phyloP scores from a whole-genome alignment of 2,888 invertebrate genomes.

The Prenolepis imparis region DNA sequence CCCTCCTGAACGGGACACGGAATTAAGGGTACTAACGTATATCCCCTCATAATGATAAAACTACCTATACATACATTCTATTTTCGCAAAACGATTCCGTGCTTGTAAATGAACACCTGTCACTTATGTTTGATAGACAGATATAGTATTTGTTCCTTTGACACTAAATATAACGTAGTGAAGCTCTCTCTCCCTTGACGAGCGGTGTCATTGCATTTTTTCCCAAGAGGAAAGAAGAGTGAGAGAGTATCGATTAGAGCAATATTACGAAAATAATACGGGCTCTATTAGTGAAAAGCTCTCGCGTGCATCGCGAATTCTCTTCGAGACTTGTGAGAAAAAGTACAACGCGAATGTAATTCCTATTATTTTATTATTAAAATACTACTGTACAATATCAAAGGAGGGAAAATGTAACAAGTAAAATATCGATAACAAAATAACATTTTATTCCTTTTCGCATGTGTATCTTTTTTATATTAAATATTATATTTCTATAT shows the following conservation, averaged over 20 bases:
- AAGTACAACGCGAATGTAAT: not conserved
- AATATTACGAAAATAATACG: not conserved
- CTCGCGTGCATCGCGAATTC: not conserved
- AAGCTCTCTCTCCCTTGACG: not conserved
- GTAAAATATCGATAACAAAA: conserved; percentile 1
- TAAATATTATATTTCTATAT: conserved; percentile 3
- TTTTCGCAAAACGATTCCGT: not conserved
- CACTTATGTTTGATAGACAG: not conserved
- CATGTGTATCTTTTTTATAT: not conserved
- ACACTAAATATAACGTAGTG: not conserved
- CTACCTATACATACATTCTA: not conserved
- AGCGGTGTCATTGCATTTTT: not conserved
- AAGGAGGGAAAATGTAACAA: not conserved
- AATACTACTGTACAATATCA: not conserved
- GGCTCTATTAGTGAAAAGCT: not conserved
- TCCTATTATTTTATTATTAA: not conserved
- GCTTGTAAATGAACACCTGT: not conserved
- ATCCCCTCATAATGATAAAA: not conserved
- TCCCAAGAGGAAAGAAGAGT: no score
- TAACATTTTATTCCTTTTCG: conserved; percentile 4
- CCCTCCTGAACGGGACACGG: no score
- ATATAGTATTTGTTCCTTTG: not conserved
- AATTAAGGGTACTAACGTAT: no score
- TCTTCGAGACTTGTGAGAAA: not conserved
- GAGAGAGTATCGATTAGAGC: not conserved